A percentile compares a stretch with the other conserved stretches of the same genome.
Conservation (phyloP, 2,113 vertebrate species). For the Amblyornis subalaris region DNA sequence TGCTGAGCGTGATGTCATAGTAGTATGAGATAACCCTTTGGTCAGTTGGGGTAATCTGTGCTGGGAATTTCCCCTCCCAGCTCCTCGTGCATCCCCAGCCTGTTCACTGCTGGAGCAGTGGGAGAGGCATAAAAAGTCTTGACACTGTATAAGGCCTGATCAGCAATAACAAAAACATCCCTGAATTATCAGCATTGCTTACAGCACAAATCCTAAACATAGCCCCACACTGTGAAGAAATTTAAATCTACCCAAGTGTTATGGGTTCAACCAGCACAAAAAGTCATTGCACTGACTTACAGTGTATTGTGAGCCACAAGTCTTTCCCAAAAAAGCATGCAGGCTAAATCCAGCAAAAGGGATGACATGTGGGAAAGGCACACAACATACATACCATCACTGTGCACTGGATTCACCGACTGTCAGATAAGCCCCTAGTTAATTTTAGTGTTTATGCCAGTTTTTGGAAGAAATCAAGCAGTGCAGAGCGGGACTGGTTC, state of each 20-base stretch:
- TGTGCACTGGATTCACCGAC: neutral
- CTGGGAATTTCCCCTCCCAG: neutral
- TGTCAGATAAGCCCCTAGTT: neutral
- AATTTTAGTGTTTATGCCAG: neutral
- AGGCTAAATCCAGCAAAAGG: neutral
- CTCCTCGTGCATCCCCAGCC: neutral
- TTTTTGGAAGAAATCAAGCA: neutral
- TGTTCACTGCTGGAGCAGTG: neutral
- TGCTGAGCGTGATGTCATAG: neutral
- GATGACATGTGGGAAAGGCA: neutral
- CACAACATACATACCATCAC: neutral
- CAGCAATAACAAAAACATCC: neutral
- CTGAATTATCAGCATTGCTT: neutral
- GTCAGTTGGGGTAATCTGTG: neutral
- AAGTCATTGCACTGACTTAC: neutral
- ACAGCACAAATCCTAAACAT: neutral
- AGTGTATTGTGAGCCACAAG: neutral
- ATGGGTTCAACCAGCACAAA: neutral
- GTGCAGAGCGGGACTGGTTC: neutral
- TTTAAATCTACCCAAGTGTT: neutral
- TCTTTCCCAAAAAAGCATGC: neutral
- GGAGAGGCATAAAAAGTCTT: neutral
- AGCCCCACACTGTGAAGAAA: neutral
- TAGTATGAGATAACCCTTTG: neutral
- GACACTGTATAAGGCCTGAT: neutral